phyloP scores from a whole-genome alignment of 2,113 vertebrate genomes.

The Phocoena phocoena region DNA sequence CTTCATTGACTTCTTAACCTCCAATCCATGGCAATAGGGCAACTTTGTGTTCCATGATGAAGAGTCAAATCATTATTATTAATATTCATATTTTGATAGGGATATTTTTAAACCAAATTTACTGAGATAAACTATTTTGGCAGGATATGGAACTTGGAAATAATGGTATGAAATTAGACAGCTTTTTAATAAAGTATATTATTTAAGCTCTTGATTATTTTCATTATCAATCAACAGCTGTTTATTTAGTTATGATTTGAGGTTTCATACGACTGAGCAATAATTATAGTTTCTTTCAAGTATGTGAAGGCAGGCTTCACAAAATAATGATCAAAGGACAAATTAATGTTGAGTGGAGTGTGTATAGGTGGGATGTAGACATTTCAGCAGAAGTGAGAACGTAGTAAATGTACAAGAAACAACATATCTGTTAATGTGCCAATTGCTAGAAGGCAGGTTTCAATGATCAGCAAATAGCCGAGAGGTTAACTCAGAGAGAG shows the following conservation, averaged over 20 bases:
- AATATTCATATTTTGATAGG: constrained; percentile 27
- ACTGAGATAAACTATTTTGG: constrained; percentile 45
- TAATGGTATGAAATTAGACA: constrained; percentile 35
- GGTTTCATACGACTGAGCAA: constrained; percentile 31
- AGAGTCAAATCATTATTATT: background rate
- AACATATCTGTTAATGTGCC: background rate
- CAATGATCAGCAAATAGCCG: background rate
- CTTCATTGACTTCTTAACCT: background rate
- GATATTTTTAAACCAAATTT: constrained; percentile 2
- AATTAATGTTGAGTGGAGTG: background rate
- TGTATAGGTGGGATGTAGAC: background rate
- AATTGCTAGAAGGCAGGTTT: background rate
- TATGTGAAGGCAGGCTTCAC: constrained; percentile 16
- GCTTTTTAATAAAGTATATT: constrained; percentile 54
- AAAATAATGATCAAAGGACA: constrained; percentile 45
- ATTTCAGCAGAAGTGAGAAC: constrained; percentile 1
- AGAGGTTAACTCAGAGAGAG: background rate
- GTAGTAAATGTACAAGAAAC: background rate
- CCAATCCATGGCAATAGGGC: background rate
- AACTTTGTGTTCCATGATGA: background rate
- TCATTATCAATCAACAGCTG: constrained; percentile 36
- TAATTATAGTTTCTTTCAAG: constrained; percentile 65
- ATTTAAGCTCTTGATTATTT: constrained; percentile 51
- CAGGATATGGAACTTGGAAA: constrained; percentile 7
- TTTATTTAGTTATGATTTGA: constrained; percentile 45